Conservation (phyloP, 2,113 vertebrate genomes). For the Epinephelus cyanopodus region DNA sequence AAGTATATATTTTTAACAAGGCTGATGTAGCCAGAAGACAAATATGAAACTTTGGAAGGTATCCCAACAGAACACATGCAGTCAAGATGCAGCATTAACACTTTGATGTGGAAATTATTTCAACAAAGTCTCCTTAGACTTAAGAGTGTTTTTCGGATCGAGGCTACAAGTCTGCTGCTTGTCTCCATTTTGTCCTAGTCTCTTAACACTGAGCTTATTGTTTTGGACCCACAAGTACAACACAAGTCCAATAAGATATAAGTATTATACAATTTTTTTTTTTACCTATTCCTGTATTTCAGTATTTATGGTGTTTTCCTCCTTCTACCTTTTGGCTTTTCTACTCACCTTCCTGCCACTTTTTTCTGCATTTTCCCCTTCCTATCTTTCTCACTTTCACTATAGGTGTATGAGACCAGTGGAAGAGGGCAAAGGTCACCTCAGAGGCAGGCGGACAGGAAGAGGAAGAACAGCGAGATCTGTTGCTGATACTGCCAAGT, state of each 20-base stretch:
- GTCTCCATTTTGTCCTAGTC: background rate
- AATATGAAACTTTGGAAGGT: background rate
- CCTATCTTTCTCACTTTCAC: background rate
- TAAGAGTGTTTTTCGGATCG: background rate
- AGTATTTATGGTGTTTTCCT: background rate
- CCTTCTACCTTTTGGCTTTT: background rate
- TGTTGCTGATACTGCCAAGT: slow-evolving; percentile 58
- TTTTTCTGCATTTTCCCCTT: background rate
- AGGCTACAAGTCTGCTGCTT: background rate
- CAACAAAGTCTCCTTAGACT: background rate
- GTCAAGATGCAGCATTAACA: background rate
- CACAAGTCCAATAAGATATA: background rate
- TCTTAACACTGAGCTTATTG: no score
- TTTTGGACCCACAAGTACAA: background rate
- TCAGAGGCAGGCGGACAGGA: slow-evolving; percentile 41
- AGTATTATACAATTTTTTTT: background rate
- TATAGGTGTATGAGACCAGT: slow-evolving; percentile 34
- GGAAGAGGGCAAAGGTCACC: slow-evolving; percentile 49
- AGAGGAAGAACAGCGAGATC: slow-evolving; percentile 56
- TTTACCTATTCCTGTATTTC: background rate
- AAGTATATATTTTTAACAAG: background rate
- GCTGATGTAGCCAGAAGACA: background rate
- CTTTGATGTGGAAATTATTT: background rate
- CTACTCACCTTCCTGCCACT: background rate
- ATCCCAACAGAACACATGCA: background rate